These are phyloP conservation scores for Helostoma temminkii DNA, from an alignment of 2,797 vertebrate genomes.

Conservation along the genomic window DNA sequence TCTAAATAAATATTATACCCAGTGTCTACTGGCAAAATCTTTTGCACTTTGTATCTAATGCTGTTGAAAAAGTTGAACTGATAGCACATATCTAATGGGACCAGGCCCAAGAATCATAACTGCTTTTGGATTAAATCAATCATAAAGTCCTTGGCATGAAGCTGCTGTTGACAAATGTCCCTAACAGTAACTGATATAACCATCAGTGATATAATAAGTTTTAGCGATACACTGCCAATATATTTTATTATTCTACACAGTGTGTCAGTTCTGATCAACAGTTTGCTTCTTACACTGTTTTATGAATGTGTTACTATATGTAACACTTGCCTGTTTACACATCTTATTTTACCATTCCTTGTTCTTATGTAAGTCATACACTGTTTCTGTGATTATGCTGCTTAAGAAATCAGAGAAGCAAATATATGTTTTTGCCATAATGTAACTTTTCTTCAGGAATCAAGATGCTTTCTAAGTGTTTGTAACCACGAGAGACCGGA, in stretches of 20 bases:
- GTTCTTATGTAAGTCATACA: slow-evolving; percentile 28
- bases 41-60: slow-evolving; percentile 55
- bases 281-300: background rate
- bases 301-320: background rate
- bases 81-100: slow-evolving; percentile 59
- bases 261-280: too few species aligned
- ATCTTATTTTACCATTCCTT: background rate
- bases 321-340: background rate
- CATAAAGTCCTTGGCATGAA: slow-evolving; percentile 52
- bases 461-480: background rate
- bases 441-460: background rate
- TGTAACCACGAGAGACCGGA: background rate
- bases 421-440: background rate
- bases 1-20: slow-evolving; percentile 29
- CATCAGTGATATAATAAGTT: background rate
- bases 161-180: slow-evolving; percentile 57
- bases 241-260: background rate
- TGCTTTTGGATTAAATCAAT: slow-evolving; percentile 54
- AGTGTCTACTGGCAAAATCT: slow-evolving; percentile 2
- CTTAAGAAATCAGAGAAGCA: background rate
- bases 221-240: background rate
- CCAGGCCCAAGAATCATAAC: slow-evolving; percentile 47
- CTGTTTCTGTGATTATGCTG: background rate
- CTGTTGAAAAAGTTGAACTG: slow-evolving; percentile 41
- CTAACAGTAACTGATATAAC: background rate